phyloP scores from a whole-genome alignment of 2,113 vertebrate species.

The Toxotes jaculatrix region DNA sequence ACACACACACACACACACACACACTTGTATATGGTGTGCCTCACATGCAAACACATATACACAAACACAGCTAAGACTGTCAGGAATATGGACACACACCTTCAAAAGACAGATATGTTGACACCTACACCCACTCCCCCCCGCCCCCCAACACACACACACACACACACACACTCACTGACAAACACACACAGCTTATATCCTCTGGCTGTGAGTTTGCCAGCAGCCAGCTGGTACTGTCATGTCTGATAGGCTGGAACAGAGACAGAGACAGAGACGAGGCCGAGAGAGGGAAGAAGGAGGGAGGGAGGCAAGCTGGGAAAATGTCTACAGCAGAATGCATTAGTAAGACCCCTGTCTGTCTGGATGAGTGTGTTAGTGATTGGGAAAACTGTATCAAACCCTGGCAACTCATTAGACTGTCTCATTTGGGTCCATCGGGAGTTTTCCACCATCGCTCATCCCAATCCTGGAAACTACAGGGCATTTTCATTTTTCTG shows the following conservation, averaged over 20 bases:
- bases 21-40: constrained; percentile 14
- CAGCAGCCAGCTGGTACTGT: constrained; percentile 86
- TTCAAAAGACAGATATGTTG: constrained; percentile 45
- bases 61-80: constrained; percentile 2
- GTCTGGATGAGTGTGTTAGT: constrained; percentile 57
- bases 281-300: constrained; percentile 61
- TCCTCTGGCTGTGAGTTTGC: constrained; percentile 76
- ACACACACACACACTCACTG: constrained; percentile 11
- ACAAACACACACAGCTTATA: constrained; percentile 51
- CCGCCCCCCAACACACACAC: neutral
- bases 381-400: constrained; percentile 71
- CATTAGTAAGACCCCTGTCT: constrained; percentile 73
- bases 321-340: constrained; percentile 76
- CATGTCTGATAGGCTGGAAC: constrained; percentile 85
- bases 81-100: constrained; percentile 44
- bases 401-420: constrained; percentile 64
- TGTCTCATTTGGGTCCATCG: constrained; percentile 53
- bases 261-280: constrained; percentile 78
- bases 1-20: neutral
- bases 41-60: neutral
- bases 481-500: constrained; percentile 20
- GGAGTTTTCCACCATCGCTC: constrained; percentile 26
- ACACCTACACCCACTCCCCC: constrained; percentile 18
- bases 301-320: constrained; percentile 69
- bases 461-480: neutral